Base-by-base conservation (phyloP, 2,888 invertebrate species). In the Leptogaster cylindrica region DNA sequence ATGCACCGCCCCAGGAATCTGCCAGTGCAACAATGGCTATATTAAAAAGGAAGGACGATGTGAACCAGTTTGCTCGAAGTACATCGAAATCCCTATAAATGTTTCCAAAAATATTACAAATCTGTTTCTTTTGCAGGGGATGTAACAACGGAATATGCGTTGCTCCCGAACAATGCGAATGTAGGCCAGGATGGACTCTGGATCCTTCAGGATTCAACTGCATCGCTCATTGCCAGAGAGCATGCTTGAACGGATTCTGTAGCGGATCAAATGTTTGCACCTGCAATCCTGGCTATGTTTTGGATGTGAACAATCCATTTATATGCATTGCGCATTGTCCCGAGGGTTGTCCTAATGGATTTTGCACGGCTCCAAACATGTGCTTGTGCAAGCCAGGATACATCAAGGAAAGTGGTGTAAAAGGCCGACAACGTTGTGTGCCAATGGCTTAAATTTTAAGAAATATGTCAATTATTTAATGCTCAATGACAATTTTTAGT, bases 321-420 rank as follows among this genome's bases (percentile, higher is more conserved):
- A 83, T 85, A 64, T 89, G 89, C 71, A 73, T 84, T 3, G 85
- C 88, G 0, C 79, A 85, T 70, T 91, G 91, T 73, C 83, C 85
- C 0, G 84, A 84, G n/a, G 90, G 90, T 1, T 92, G 92, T 72
- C 82, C 83, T 6, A 91, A 91, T 74, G 92, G 91, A 0, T 82
- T 84, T 16, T 92, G 92, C 73, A 85, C 89, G 0, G 85, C 86
- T 0, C 91, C 91, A 0, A 88, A 90, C 77, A 85, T 88, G 74
- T 92, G 92, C 75, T 83, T 89, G 68, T 92, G 92, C 74, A 87
- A 88, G 73, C 82, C 84, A 0, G 91, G 91, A 1, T 91, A 83
- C 75, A 77, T 58, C 65, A 89, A 88, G 73, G 87, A 88, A 73
- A 77, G 80, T 70, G 85, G 83, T 23, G 83, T 85, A 1, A 88